Percentiles rank a stretch among this genome's conserved stretches.
Conservation (phyloP, 2,797 vertebrate species). For the Pempheris klunzingeri region DNA sequence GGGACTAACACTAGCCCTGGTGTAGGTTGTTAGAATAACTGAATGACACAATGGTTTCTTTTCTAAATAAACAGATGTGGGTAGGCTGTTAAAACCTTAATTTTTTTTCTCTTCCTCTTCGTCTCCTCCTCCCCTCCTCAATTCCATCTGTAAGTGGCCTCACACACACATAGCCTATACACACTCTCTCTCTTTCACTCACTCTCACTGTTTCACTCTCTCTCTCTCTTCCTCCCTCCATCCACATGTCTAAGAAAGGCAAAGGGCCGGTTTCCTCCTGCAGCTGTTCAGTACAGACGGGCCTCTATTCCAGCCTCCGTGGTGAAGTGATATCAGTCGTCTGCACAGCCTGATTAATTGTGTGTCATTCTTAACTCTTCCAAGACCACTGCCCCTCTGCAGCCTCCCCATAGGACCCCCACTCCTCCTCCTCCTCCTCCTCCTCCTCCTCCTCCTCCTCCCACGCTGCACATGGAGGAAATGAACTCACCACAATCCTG, state of each 20-base stretch:
- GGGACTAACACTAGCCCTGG: conserved; percentile 84
- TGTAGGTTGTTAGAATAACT: conserved; percentile 88
- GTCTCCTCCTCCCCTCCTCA: conserved; percentile 69
- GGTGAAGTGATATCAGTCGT: conserved; percentile 85
- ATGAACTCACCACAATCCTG: conserved; percentile 73
- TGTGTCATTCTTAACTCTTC: conserved; percentile 87
- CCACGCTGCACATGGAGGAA: conserved; percentile 69
- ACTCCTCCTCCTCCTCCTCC: not conserved
- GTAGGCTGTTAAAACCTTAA: conserved; percentile 85
- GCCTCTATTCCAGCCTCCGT: conserved; percentile 81
- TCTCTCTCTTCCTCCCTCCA: conserved; percentile 42
- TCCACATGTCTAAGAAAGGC: conserved; percentile 81
- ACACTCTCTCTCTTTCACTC: conserved; percentile 11
- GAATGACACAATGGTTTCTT: conserved; percentile 91
- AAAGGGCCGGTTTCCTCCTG: conserved; percentile 74
- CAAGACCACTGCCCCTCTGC: conserved; percentile 82
- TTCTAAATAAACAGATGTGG: conserved; percentile 92
- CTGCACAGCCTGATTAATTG: conserved; percentile 86
- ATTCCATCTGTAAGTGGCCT: conserved; percentile 74
- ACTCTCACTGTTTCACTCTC: conserved; percentile 45
- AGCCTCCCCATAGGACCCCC: conserved; percentile 70
- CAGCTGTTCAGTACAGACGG: conserved; percentile 84
- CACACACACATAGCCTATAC: conserved; percentile 13
- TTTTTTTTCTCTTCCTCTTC: conserved; percentile 73
- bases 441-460: conserved; percentile 31